A percentile compares a stretch with the other conserved stretches of the same genome.
Conservation (phyloP, 1,140 invertebrate species). For the Drosophila ambigua region DNA sequence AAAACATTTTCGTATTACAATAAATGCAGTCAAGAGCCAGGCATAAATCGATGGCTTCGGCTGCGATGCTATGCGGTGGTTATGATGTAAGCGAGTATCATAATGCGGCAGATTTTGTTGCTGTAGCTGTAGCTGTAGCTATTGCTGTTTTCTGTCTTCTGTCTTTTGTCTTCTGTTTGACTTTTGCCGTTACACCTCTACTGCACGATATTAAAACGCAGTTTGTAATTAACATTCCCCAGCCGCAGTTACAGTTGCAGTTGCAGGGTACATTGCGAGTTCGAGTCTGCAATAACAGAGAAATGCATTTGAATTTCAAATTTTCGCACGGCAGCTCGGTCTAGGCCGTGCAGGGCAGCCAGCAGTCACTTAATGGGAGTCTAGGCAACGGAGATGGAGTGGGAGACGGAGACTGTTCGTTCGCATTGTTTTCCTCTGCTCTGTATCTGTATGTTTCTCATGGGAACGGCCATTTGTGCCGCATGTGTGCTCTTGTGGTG, state of each 20-base stretch:
- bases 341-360: constrained; percentile 21
- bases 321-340: constrained; percentile 35
- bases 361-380: background rate
- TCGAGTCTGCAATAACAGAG: constrained; percentile 3
- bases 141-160: background rate
- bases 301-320: constrained; percentile 44
- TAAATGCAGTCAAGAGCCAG: constrained; percentile 20
- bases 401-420: background rate
- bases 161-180: background rate
- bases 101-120: constrained; percentile 6
- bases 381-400: background rate
- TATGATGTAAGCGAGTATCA: constrained; percentile 33
- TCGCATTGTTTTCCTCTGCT: constrained; percentile 13
- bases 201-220: constrained; percentile 50
- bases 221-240: constrained; percentile 52
- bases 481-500: background rate
- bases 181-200: constrained; percentile 22
- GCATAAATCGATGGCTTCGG: constrained; percentile 36
- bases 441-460: constrained; percentile 13
- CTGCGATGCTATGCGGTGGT: constrained; percentile 2
- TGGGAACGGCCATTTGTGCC: constrained; percentile 5
- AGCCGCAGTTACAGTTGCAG: background rate
- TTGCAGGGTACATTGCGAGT: constrained; percentile 1
- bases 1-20: constrained; percentile 17
- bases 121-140: background rate